Evolutionary conservation across 2,797 vertebrate genomes (phyloP).

Genomic region (Caiman crocodilus): DNA sequence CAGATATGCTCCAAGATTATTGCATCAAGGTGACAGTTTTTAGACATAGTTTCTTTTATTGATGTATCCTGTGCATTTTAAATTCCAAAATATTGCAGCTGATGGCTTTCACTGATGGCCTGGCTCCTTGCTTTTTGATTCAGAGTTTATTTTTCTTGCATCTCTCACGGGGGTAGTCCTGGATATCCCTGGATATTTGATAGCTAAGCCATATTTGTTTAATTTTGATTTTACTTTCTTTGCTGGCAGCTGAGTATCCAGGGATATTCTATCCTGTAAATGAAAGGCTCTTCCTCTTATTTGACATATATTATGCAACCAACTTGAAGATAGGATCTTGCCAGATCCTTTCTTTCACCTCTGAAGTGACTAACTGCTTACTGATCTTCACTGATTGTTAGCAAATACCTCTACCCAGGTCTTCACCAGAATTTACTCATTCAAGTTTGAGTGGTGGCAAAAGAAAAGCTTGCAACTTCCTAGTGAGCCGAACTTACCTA

Average conservation of each 20-base stretch:
- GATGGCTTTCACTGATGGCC: not conserved
- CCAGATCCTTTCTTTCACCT: not conserved
- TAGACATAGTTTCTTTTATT: not conserved
- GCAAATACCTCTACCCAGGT: slow-evolving; percentile 19
- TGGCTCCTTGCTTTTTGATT: not conserved
- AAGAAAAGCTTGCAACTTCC: not conserved
- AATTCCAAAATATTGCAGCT: not conserved
- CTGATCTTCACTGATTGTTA: not conserved
- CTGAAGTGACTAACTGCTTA: not conserved
- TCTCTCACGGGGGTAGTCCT: not conserved
- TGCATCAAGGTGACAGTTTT: not conserved
- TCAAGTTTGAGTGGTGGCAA: not conserved
- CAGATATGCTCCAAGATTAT: not conserved
- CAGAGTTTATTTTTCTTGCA: not conserved
- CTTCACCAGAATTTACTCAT: slow-evolving; percentile 22
- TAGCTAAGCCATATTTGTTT: not conserved
- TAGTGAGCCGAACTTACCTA: not conserved
- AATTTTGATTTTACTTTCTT: slow-evolving; percentile 43
- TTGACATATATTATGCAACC: not conserved
- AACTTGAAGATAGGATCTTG: not conserved
- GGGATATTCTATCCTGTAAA: slow-evolving; percentile 53
- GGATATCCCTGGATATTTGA: not conserved
- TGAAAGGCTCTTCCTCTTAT: not conserved
- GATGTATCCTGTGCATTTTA: not conserved
- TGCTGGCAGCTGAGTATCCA: not conserved